Conservation (phyloP, 2,113 vertebrate species). For the Prionailurus viverrinus region DNA sequence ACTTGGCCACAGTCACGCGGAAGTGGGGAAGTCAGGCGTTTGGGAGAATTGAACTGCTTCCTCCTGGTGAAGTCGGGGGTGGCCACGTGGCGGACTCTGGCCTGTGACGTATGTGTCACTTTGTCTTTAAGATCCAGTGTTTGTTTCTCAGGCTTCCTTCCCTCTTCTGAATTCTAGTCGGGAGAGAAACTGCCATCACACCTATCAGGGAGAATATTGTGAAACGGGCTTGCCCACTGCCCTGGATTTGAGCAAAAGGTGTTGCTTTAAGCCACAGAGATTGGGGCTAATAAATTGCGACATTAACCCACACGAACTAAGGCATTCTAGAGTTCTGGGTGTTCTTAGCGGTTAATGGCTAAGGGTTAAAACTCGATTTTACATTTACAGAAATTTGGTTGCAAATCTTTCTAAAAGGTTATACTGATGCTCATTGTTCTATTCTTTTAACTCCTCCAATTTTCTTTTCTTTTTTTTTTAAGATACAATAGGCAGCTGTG, state of each 20-base stretch:
- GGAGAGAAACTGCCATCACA: too few species aligned
- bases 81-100: background rate
- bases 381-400: background rate
- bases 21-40: background rate
- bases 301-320: background rate
- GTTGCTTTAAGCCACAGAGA: background rate
- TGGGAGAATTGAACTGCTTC: too few species aligned
- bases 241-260: background rate
- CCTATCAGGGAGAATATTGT: rapidly evolving
- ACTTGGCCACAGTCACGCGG: background rate
- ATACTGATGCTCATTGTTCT: background rate
- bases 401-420: background rate
- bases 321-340: background rate
- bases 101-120: background rate
- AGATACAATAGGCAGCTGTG: background rate
- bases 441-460: background rate
- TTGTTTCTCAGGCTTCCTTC: background rate
- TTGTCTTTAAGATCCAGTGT: background rate
- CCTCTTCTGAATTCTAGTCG: background rate
- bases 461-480: background rate
- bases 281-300: background rate
- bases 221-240: too few species aligned
- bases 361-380: conserved; percentile 43
- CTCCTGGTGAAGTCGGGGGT: background rate
- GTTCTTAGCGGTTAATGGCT: background rate